Conservation (phyloP, 2,888 invertebrate genomes). For the Leucoma salicis region DNA sequence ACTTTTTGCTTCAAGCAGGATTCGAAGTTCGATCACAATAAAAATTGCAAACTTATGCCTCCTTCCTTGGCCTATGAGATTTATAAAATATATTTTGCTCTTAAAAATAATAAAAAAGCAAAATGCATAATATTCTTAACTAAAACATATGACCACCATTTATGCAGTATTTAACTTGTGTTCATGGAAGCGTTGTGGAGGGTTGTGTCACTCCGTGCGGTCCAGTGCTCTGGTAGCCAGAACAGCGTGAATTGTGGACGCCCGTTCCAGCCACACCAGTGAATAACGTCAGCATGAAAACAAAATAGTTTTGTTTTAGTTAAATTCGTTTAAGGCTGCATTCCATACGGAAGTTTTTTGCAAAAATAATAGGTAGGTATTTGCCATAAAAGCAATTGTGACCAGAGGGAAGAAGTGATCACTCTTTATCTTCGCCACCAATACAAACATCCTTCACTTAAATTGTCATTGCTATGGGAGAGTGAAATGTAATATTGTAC, state of each 20-base stretch:
- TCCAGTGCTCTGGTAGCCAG: constrained; percentile 41
- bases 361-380: no score
- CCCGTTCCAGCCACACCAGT: constrained; percentile 38
- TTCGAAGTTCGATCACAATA: no score
- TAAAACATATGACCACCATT: background rate
- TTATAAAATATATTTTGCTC: background rate
- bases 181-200: constrained; percentile 32
- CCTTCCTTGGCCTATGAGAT: no score
- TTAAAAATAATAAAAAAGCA: background rate
- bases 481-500: no score
- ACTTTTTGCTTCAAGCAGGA: no score
- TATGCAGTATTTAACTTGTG: constrained; percentile 12
- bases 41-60: no score
- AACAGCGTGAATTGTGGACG: constrained; percentile 59
- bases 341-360: no score
- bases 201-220: constrained; percentile 44
- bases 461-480: no score
- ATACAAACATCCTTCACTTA: no score
- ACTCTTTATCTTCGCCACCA: no score
- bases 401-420: no score
- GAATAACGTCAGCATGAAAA: constrained; percentile 27
- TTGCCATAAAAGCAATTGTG: no score
- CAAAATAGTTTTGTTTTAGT: constrained; percentile 19
- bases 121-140: background rate
- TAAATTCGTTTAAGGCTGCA: constrained; percentile 24